phyloP scores from a whole-genome alignment of 2,113 vertebrate species.

The Galeopterus variegatus region DNA sequence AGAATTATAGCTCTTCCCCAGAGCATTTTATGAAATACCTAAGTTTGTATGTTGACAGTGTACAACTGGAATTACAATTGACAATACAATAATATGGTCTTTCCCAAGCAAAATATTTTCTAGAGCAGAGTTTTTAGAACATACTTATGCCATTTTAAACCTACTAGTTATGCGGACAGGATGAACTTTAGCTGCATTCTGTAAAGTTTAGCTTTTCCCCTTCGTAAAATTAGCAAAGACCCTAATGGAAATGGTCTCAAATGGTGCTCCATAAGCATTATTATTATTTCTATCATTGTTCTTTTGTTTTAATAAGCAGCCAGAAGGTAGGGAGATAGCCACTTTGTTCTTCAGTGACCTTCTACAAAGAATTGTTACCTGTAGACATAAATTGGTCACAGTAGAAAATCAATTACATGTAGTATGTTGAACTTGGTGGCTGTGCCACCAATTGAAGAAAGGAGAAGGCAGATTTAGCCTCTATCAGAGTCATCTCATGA shows the following conservation, averaged over 20 bases:
- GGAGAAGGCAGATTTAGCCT: neutral
- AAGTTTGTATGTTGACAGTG: constrained; percentile 57
- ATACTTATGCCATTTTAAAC: constrained; percentile 22
- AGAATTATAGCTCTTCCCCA: constrained; percentile 47
- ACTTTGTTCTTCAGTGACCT: neutral
- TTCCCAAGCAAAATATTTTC: constrained; percentile 30
- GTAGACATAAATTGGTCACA: constrained; percentile 39
- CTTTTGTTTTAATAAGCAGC: neutral
- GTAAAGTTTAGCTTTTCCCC: neutral
- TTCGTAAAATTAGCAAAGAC: constrained; percentile 41
- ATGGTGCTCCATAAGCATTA: neutral
- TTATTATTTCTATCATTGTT: neutral
- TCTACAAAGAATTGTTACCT: constrained; percentile 47
- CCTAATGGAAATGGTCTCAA: neutral
- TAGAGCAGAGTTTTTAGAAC: constrained; percentile 24
- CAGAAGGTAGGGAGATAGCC: neutral
- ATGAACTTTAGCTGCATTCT: neutral
- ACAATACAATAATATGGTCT: constrained; percentile 27
- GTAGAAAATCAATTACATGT: constrained; percentile 33
- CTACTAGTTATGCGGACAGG: neutral
- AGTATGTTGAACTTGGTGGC: neutral
- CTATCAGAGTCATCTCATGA: neutral
- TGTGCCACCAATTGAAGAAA: neutral
- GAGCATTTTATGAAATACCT: constrained; percentile 22
- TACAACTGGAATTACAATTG: constrained; percentile 21